phyloP scores from a whole-genome alignment of 2,797 vertebrate genomes.

The Brachyrhaphis roseni region DNA sequence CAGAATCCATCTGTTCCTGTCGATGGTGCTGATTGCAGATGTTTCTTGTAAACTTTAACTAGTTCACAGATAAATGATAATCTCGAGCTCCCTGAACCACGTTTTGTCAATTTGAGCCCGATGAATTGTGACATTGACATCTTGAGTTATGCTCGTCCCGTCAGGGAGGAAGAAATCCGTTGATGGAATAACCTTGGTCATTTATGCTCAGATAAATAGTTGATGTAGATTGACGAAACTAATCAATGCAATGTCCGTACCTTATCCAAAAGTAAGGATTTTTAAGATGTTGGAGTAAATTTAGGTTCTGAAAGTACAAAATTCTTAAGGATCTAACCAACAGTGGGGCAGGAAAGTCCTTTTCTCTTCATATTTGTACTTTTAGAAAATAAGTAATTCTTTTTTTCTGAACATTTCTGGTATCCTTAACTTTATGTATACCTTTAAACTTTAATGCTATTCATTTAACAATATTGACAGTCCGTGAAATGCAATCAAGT shows the following conservation, averaged over 20 bases:
- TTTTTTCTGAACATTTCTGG: slow-evolving; percentile 28
- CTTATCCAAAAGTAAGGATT: neutral
- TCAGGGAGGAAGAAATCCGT: neutral
- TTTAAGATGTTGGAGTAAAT: neutral
- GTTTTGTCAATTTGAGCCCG: neutral
- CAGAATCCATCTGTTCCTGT: neutral
- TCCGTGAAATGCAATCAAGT: slow-evolving; percentile 59
- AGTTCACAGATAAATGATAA: neutral
- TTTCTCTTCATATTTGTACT: neutral
- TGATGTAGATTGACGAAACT: neutral
- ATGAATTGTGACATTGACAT: neutral
- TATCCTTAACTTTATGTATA: slow-evolving; percentile 58
- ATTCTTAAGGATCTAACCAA: neutral
- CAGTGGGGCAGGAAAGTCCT: too few relatives aligned
- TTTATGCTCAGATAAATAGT: neutral
- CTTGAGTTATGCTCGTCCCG: neutral
- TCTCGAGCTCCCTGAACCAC: neutral
- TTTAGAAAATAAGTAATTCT: slow-evolving; percentile 6
- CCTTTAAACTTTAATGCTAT: slow-evolving; percentile 59
- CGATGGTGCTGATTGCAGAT: neutral
- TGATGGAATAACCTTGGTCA: neutral
- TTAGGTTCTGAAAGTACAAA: too few relatives aligned
- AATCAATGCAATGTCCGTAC: neutral
- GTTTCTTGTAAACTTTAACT: too few relatives aligned
- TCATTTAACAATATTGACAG: slow-evolving; percentile 70